phyloP scores from a whole-genome alignment of 2,113 vertebrate genomes.

The Xiphophorus hellerii region DNA sequence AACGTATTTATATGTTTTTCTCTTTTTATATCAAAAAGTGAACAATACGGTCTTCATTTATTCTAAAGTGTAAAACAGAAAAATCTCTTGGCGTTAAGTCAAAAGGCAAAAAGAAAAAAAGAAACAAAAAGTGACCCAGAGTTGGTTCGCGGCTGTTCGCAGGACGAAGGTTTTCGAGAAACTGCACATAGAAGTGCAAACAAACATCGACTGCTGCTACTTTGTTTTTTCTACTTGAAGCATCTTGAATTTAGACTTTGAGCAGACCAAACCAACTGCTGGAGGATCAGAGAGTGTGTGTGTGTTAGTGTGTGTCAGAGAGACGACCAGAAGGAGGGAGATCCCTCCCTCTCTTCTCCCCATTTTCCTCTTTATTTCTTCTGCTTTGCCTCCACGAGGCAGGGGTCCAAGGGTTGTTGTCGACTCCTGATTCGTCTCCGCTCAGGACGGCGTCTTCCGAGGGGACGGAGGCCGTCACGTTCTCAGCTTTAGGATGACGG shows the following conservation, averaged over 20 bases:
- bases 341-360: not conserved
- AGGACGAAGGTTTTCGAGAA: slow-evolving; percentile 18
- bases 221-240: slow-evolving; percentile 21
- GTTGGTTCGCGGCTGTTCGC: slow-evolving; percentile 21
- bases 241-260: slow-evolving; percentile 26
- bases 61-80: not conserved
- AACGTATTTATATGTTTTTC: not conserved
- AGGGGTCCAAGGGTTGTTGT: slow-evolving; percentile 11
- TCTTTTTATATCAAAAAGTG: not conserved
- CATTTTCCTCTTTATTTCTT: slow-evolving; percentile 10
- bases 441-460: not conserved
- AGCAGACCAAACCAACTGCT: slow-evolving; percentile 31
- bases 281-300: slow-evolving; percentile 28
- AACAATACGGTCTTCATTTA: not conserved
- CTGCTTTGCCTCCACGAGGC: not conserved
- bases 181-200: slow-evolving; percentile 29
- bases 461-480: slow-evolving; percentile 51
- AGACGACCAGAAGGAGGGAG: slow-evolving; percentile 15
- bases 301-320: slow-evolving; percentile 9
- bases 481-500: slow-evolving; percentile 81
- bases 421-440: slow-evolving; percentile 3
- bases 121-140: slow-evolving; percentile 42
- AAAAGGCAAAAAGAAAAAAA: not conserved
- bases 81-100: slow-evolving; percentile 20
- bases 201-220: not conserved